phyloP scores from a whole-genome alignment of 2,888 invertebrate species.

The Idaea biselata region DNA sequence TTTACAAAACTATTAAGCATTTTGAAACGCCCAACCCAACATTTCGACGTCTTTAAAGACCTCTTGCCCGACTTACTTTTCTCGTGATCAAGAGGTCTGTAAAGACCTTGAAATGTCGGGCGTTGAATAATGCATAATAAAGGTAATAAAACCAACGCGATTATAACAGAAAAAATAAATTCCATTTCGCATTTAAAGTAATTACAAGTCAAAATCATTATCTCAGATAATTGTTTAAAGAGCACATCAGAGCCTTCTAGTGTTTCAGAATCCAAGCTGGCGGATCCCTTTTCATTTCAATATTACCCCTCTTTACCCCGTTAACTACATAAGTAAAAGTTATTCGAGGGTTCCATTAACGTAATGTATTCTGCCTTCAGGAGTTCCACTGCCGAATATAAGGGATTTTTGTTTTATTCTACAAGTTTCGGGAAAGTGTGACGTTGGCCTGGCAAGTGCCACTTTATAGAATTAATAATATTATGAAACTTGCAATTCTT shows the following conservation, averaged over 20 bases:
- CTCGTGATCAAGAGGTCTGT: no score
- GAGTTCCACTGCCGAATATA: not conserved
- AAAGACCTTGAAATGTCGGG: no score
- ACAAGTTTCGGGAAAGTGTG: not conserved
- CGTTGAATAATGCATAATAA: no score
- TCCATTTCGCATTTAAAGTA: no score
- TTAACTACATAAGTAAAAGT: constrained; percentile 1
- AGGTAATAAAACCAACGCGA: no score
- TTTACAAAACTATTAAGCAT: no score
- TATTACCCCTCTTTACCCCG: not conserved
- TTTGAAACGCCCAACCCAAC: no score
- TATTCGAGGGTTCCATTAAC: not conserved
- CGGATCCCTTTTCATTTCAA: not conserved
- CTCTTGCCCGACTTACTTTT: no score
- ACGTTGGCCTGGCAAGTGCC: not conserved
- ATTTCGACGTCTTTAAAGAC: no score
- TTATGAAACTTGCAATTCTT: not conserved
- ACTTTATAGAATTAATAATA: not conserved
- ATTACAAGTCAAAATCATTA: no score
- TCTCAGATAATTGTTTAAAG: no score
- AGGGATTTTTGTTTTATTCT: not conserved
- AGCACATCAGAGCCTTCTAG: not conserved
- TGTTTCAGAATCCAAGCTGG: not conserved
- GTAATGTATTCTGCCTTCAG: not conserved
- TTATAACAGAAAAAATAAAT: no score